Percentiles rank a stretch among this genome's conserved stretches.
Evolutionary conservation across 1,140 invertebrate species (phyloP).

Genomic region (Drosophila mauritiana): DNA sequence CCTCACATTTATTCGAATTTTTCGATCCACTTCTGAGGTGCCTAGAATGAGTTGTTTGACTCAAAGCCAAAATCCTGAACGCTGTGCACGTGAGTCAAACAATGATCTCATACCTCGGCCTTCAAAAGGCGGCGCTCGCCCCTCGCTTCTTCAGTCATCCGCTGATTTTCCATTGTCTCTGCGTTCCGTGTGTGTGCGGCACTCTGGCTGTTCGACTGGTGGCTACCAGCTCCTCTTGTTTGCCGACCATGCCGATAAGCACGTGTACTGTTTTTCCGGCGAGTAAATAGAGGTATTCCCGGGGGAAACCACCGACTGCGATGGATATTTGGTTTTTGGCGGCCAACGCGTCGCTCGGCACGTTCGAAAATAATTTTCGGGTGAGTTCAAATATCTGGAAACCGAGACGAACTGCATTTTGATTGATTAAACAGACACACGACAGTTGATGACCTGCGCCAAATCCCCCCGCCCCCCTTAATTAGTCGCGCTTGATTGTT

Average conservation of each 20-base stretch:
- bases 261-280: constrained; percentile 45
- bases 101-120: constrained; percentile 23
- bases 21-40: neutral
- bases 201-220: constrained; percentile 1
- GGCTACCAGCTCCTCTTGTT: constrained; percentile 15
- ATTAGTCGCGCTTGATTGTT: constrained; percentile 46
- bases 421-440: constrained; percentile 69
- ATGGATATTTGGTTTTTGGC: constrained; percentile 22
- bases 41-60: constrained; percentile 18
- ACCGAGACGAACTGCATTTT: constrained; percentile 47
- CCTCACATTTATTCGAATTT: no score
- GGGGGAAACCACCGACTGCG: constrained; percentile 5
- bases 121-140: constrained; percentile 9
- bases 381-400: constrained; percentile 7
- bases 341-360: constrained; percentile 44
- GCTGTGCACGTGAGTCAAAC: constrained; percentile 46
- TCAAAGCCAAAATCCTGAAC: constrained; percentile 30
- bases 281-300: neutral
- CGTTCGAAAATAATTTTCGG: constrained; percentile 46
- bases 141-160: constrained; percentile 7
- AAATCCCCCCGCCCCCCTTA: neutral
- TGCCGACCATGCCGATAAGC: constrained; percentile 42
- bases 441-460: constrained; percentile 46
- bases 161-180: constrained; percentile 3
- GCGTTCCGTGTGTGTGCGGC: neutral